Evolutionary conservation across 2,797 vertebrate species (phyloP).

Genomic region (Emydoidea blandingii): DNA sequence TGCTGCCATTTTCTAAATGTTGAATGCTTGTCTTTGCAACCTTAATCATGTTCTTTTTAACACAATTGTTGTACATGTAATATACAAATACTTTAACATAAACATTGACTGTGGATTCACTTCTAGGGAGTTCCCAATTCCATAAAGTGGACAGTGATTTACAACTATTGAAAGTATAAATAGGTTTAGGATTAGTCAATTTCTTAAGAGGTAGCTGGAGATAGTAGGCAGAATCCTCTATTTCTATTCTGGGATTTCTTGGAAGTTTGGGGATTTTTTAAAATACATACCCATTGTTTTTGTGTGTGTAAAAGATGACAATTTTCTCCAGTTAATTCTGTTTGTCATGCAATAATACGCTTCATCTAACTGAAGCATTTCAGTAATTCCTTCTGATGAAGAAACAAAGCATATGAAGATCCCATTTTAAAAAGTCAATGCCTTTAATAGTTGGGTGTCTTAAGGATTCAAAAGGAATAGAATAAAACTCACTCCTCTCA

Average conservation of each 20-base stretch:
- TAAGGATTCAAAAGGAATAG: background rate
- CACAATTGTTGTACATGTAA: background rate
- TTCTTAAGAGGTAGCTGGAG: background rate
- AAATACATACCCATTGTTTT: background rate
- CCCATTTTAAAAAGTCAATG: background rate
- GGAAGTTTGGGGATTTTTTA: background rate
- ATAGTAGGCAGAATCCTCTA: background rate
- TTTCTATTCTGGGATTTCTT: background rate
- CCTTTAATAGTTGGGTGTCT: background rate
- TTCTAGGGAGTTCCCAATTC: background rate
- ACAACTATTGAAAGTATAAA: background rate
- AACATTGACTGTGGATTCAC: background rate
- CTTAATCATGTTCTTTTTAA: background rate
- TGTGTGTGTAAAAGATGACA: background rate
- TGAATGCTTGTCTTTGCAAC: background rate
- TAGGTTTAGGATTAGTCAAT: background rate
- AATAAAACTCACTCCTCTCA: background rate
- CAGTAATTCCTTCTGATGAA: background rate
- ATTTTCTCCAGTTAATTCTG: background rate
- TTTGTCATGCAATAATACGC: background rate
- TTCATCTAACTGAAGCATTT: background rate
- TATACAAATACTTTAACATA: background rate
- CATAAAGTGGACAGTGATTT: background rate
- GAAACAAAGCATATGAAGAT: background rate
- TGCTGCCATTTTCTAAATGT: background rate